These are phyloP conservation scores for Sturnus vulgaris DNA, from an alignment of 2,113 vertebrate genomes.

Conservation along the genomic window DNA sequence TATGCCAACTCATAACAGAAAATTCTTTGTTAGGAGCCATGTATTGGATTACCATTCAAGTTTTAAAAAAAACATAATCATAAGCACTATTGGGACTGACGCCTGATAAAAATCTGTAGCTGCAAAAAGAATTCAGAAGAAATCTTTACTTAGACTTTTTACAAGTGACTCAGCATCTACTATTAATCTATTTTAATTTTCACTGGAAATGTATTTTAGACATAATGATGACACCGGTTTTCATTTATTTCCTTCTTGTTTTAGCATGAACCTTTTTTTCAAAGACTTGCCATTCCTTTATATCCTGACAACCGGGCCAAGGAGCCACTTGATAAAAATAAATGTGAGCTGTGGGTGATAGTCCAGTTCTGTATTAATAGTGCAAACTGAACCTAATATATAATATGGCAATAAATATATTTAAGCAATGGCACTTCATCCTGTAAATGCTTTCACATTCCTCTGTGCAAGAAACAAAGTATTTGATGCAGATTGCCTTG, in stretches of 20 bases:
- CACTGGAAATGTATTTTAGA: neutral
- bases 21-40: neutral
- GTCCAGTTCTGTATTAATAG: neutral
- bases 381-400: neutral
- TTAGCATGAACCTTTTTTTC: neutral
- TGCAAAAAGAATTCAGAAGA: neutral
- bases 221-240: neutral
- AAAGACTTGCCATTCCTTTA: neutral
- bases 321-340: neutral
- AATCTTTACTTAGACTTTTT: neutral
- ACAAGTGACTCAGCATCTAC: neutral
- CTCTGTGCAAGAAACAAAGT: slow-evolving; percentile 35
- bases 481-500: slow-evolving; percentile 62
- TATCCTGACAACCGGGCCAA: neutral
- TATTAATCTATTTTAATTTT: neutral
- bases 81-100: neutral
- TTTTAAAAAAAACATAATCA: neutral
- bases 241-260: neutral
- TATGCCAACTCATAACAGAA: neutral
- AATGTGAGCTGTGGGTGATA: neutral
- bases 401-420: slow-evolving; percentile 55
- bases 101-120: neutral
- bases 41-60: neutral
- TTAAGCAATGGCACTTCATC: neutral
- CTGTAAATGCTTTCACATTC: slow-evolving; percentile 15